phyloP scores from a whole-genome alignment of 2,888 invertebrate genomes.

The Zhuqinia jingwanae region DNA sequence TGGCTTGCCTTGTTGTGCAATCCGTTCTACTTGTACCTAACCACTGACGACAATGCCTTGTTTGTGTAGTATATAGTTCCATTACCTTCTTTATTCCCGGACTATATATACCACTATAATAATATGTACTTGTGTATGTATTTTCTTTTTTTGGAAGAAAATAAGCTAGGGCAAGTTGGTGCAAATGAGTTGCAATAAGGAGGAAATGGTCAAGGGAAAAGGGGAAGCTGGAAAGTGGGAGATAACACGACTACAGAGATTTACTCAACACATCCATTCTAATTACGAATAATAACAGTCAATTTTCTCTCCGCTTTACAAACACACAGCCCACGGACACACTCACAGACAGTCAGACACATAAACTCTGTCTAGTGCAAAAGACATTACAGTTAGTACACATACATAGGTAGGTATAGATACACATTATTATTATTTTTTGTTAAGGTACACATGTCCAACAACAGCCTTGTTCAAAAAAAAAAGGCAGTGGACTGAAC shows the following conservation, averaged over 20 bases:
- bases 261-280: constrained; percentile 77
- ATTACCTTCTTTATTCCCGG: not conserved
- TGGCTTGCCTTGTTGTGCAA: constrained; percentile 30
- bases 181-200: constrained; percentile 66
- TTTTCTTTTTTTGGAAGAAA: not conserved
- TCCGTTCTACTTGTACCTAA: not conserved
- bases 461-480: too few relatives aligned
- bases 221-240: constrained; percentile 46
- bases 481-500: not conserved
- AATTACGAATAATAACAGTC: constrained; percentile 79
- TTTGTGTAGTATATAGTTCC: too few relatives aligned
- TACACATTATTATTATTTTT: too few relatives aligned
- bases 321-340: not conserved
- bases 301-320: constrained; percentile 64
- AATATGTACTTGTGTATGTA: too few relatives aligned
- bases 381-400: not conserved
- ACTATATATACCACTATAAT: too few relatives aligned
- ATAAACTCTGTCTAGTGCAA: not conserved
- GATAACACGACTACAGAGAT: constrained; percentile 77
- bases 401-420: too few relatives aligned
- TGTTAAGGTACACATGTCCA: too few relatives aligned
- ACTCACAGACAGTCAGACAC: not conserved
- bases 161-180: constrained; percentile 25
- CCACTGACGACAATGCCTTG: not conserved
- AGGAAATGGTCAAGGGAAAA: constrained; percentile 34